Conservation (phyloP, 1,140 invertebrate species). For the Apocrypta bakeri region DNA sequence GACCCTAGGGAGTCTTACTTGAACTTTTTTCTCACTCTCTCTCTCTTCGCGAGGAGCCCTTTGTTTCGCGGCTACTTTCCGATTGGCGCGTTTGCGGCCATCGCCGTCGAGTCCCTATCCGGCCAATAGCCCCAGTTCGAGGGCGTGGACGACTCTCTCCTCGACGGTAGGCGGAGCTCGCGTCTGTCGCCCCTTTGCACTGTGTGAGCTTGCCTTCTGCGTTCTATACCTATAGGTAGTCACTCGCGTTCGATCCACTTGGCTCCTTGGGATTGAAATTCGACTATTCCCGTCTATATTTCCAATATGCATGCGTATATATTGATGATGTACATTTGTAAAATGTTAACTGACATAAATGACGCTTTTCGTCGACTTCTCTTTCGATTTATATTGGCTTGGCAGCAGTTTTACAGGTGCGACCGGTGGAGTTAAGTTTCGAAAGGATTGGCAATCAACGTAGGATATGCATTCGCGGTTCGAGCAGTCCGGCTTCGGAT, state of each 20-base stretch:
- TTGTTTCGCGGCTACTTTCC: slow-evolving; percentile 67
- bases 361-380: too few relatives aligned
- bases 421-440: not conserved
- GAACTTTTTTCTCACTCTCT: too few relatives aligned
- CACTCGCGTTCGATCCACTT: not conserved
- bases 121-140: slow-evolving; percentile 71
- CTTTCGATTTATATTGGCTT: too few relatives aligned
- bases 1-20: not conserved
- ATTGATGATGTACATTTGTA: too few relatives aligned
- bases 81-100: slow-evolving; percentile 72
- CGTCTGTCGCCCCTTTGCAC: not conserved
- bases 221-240: not conserved
- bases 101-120: slow-evolving; percentile 64
- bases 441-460: not conserved
- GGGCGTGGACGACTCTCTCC: slow-evolving; percentile 64
- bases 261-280: too few relatives aligned
- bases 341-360: too few relatives aligned
- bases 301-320: too few relatives aligned
- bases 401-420: not conserved
- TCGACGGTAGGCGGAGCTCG: not conserved
- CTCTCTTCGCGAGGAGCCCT: slow-evolving; percentile 62
- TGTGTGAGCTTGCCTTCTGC: not conserved
- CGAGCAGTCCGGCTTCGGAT: not conserved
- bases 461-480: not conserved
- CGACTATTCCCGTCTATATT: too few relatives aligned